Evolutionary conservation across 2,113 vertebrate species (phyloP).

Genomic region (Bombycilla garrulus): DNA sequence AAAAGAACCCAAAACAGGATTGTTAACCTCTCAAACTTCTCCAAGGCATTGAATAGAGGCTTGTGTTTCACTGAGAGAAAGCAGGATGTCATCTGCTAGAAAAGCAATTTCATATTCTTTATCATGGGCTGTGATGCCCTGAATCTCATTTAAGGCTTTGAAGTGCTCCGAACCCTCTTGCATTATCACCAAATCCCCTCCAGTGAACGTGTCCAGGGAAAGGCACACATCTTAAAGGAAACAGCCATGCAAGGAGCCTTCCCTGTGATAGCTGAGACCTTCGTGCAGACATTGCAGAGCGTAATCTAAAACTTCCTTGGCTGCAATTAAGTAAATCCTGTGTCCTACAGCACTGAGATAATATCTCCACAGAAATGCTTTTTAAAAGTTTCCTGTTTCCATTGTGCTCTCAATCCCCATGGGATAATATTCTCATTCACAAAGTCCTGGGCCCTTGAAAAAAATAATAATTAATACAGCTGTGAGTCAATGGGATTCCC

Average conservation of each 20-base stretch:
- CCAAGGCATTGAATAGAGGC: constrained; percentile 21
- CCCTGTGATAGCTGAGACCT: constrained; percentile 18
- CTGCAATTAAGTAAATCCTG: constrained; percentile 61
- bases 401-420: constrained; percentile 39
- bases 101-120: constrained; percentile 54
- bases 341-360: constrained; percentile 60
- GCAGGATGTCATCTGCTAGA: constrained; percentile 57
- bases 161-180: background rate
- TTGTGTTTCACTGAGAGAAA: constrained; percentile 60
- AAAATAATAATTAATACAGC: constrained; percentile 38
- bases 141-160: constrained; percentile 61
- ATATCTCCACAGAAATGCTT: constrained; percentile 65
- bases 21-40: background rate
- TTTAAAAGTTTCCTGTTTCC: constrained; percentile 53
- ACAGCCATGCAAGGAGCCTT: background rate
- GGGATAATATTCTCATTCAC: constrained; percentile 59
- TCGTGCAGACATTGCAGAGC: constrained; percentile 11
- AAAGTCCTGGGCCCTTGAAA: background rate
- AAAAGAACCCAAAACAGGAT: constrained; percentile 1
- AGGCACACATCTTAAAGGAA: constrained; percentile 8
- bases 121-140: background rate
- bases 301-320: constrained; percentile 65
- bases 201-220: background rate
- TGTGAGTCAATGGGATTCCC: constrained; percentile 65
- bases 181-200: constrained; percentile 2